A percentile compares a stretch with the other conserved stretches of the same genome.
These are phyloP conservation scores for Emydocephalus ijimae DNA, from an alignment of 2,113 vertebrate species.

Conservation along the genomic window DNA sequence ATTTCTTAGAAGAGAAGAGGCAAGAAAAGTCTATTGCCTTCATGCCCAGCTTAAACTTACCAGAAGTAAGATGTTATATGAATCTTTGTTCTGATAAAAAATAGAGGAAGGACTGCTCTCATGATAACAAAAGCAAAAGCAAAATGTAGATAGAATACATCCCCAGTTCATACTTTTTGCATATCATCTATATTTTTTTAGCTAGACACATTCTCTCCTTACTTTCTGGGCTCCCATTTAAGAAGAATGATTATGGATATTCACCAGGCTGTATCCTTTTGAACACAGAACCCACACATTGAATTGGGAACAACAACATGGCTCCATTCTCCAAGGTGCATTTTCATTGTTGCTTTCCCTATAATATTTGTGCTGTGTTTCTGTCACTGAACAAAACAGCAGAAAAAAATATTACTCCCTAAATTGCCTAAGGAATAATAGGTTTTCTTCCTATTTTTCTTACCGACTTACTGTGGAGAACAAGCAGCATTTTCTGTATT, in stretches of 20 bases:
- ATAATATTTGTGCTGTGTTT: not conserved
- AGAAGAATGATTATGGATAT: not conserved
- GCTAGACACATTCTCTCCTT: not conserved
- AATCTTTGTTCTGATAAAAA: not conserved
- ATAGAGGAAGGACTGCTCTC: not conserved
- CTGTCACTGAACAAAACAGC: not conserved
- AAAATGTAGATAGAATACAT: not conserved
- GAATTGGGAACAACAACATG: not conserved
- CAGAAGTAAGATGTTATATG: not conserved
- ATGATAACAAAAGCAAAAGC: not conserved
- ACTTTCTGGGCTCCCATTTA: not conserved
- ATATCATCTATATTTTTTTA: not conserved
- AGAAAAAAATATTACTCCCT: not conserved
- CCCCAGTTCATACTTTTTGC: not conserved
- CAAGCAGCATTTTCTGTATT: not conserved
- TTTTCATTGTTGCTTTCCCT: not conserved
- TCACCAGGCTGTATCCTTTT: not conserved
- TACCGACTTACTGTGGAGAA: not conserved
- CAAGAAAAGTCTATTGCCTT: not conserved
- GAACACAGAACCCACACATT: not conserved
- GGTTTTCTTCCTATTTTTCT: not conserved
- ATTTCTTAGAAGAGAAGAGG: not conserved
- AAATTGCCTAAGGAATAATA: not conserved
- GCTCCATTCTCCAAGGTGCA: not conserved
- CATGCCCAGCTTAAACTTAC: not conserved